These are phyloP conservation scores for Pristionchus maxplancki DNA, from an alignment of 2,888 invertebrate genomes.

Conservation along the genomic window DNA sequence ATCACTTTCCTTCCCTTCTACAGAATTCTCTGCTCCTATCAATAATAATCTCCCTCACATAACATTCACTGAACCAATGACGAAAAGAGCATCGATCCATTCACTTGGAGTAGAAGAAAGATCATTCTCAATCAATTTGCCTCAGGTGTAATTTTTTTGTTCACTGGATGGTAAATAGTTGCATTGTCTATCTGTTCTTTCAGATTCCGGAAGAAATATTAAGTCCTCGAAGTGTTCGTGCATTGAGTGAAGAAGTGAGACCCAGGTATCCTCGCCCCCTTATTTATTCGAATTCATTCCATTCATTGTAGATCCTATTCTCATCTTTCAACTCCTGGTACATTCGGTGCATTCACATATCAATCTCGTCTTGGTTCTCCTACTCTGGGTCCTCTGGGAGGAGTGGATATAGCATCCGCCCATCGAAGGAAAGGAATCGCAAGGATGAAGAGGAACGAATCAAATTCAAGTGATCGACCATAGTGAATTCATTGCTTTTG, in stretches of 20 bases:
- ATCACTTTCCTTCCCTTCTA: background rate
- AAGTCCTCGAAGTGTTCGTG: background rate
- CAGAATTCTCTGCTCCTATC: background rate
- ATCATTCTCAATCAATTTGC: constrained; percentile 12
- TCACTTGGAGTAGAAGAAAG: constrained; percentile 6
- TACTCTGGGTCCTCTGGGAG: constrained; percentile 41
- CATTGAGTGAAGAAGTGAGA: constrained; percentile 17
- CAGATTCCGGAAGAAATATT: background rate
- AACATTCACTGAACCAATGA: background rate
- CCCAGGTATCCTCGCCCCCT: background rate
- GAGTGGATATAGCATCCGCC: constrained; percentile 26
- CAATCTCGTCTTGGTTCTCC: constrained; percentile 17
- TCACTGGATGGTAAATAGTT: no score
- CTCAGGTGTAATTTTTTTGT: background rate
- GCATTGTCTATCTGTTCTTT: background rate
- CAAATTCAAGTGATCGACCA: constrained; percentile 38
- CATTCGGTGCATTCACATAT: background rate
- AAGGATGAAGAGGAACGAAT: constrained; percentile 6
- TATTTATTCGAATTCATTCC: background rate
- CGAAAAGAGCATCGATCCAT: background rate
- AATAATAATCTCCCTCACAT: background rate
- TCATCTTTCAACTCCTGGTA: constrained; percentile 12
- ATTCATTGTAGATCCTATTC: background rate
- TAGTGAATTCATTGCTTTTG: background rate
- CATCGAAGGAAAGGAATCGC: constrained; percentile 15